A percentile compares a stretch with the other conserved stretches of the same genome.
These are phyloP conservation scores for Damaliscus lunatus DNA, from an alignment of 2,113 vertebrate genomes.

Conservation along the genomic window DNA sequence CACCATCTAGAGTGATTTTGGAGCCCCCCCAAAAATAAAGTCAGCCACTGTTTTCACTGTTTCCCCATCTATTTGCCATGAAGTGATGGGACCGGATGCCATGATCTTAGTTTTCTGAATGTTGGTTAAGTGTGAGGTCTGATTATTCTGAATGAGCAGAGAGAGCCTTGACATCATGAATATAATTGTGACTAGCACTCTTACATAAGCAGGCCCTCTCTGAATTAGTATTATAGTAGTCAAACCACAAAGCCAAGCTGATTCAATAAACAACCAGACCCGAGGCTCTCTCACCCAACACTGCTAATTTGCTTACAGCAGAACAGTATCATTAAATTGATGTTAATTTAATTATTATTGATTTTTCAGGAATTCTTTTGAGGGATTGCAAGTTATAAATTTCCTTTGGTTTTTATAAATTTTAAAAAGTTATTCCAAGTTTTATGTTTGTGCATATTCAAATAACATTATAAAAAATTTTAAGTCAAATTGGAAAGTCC, in stretches of 20 bases:
- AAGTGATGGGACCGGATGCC: not conserved
- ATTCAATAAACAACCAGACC: not conserved
- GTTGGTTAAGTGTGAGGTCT: not conserved
- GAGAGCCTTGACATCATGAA: not conserved
- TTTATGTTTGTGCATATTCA: not conserved
- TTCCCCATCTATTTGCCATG: not conserved
- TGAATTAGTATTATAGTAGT: not conserved
- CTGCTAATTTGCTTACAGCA: not conserved
- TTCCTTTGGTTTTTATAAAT: not conserved
- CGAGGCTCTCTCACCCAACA: not conserved
- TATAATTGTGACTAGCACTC: not conserved
- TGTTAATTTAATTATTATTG: conserved; percentile 3
- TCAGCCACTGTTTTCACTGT: not conserved
- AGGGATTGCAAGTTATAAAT: not conserved
- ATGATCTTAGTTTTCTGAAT: not conserved
- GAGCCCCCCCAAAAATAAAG: not conserved
- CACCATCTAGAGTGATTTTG: not conserved
- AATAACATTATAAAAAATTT: not conserved
- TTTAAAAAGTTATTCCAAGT: not conserved
- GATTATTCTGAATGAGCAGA: not conserved
- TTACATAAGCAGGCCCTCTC: not conserved
- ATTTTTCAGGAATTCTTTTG: not conserved
- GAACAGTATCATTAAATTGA: not conserved
- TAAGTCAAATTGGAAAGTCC: not conserved
- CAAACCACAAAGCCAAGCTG: not conserved